These are phyloP conservation scores for Metalampra italica DNA, from an alignment of 2,888 invertebrate species.

Conservation along the genomic window DNA sequence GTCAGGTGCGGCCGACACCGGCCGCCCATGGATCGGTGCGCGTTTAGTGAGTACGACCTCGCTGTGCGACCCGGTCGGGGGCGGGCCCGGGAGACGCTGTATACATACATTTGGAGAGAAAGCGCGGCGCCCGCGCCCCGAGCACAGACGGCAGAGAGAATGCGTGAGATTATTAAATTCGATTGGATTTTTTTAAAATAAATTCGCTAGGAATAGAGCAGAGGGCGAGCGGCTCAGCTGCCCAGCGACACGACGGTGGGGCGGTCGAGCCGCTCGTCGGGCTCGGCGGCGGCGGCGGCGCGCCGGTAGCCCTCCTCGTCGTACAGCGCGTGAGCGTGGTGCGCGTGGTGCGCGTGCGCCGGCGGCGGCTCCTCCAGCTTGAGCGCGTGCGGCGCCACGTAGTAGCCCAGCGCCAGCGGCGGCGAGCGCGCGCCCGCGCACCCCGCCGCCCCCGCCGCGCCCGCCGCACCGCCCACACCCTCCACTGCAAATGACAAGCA, in stretches of 20 bases:
- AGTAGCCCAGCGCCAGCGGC: conserved; percentile 52
- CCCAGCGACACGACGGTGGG: conserved; percentile 75
- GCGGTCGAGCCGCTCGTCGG: conserved; percentile 54
- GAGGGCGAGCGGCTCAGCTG: conserved; percentile 48
- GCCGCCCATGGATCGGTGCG: no score
- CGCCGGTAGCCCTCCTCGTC: conserved; percentile 47
- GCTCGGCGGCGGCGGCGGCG: conserved; percentile 10
- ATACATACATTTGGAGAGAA: neutral
- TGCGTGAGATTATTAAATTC: neutral
- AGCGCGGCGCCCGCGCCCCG: neutral
- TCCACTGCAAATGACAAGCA: neutral
- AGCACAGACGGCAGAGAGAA: neutral
- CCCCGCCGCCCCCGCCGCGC: conserved; percentile 14
- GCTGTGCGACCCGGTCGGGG: no score
- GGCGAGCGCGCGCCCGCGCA: conserved; percentile 35
- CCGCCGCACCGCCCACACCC: conserved; percentile 22
- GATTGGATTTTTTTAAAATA: no score
- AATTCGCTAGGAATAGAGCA: no score
- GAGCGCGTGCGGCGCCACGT: conserved; percentile 46
- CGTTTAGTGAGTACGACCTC: no score
- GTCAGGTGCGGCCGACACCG: no score
- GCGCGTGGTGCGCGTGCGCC: conserved; percentile 43
- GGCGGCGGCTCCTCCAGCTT: conserved; percentile 61
- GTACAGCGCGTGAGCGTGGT: conserved; percentile 31
- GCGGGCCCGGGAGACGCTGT: no score